These are phyloP conservation scores for Trididemnum clinides DNA, from an alignment of 23 tunicate species.

Conservation along the genomic window DNA sequence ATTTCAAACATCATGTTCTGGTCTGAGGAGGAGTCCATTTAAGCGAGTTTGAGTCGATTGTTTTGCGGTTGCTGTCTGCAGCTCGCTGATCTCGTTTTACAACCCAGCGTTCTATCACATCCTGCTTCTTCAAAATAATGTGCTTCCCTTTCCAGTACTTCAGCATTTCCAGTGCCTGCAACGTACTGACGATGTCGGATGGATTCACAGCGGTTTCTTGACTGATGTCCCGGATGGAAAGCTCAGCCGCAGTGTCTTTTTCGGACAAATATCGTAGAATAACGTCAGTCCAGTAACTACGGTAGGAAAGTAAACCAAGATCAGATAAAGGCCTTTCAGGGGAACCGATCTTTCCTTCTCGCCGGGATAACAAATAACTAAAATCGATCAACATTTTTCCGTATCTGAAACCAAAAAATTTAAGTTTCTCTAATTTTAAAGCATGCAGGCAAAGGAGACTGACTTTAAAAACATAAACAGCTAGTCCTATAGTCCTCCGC, in stretches of 20 bases:
- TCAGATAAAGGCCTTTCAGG: conserved; percentile 97
- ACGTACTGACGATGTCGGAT: conserved; percentile 84
- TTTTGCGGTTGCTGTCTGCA: conserved; percentile 47
- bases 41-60: conserved; percentile 61
- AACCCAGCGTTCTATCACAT: conserved; percentile 69
- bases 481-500: too few relatives aligned
- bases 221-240: conserved; percentile 83
- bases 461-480: too few relatives aligned
- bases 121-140: conserved; percentile 83
- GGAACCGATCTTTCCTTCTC: conserved; percentile 87
- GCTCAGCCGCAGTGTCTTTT: conserved; percentile 47
- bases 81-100: conserved; percentile 48
- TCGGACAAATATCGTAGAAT: conserved; percentile 68
- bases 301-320: conserved; percentile 79
- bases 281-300: conserved; percentile 96
- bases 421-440: too few relatives aligned
- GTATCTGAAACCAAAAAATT: conserved; percentile 44
- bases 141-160: conserved; percentile 99
- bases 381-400: conserved; percentile 96
- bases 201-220: conserved; percentile 91
- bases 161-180: conserved; percentile 91
- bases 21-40: conserved; percentile 79
- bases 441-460: too few relatives aligned
- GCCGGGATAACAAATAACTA: conserved; percentile 79
- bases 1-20: background rate